A percentile compares a stretch with the other conserved stretches of the same genome.
Conservation (phyloP, 2,888 invertebrate species). For the Cephus rjabovi region DNA sequence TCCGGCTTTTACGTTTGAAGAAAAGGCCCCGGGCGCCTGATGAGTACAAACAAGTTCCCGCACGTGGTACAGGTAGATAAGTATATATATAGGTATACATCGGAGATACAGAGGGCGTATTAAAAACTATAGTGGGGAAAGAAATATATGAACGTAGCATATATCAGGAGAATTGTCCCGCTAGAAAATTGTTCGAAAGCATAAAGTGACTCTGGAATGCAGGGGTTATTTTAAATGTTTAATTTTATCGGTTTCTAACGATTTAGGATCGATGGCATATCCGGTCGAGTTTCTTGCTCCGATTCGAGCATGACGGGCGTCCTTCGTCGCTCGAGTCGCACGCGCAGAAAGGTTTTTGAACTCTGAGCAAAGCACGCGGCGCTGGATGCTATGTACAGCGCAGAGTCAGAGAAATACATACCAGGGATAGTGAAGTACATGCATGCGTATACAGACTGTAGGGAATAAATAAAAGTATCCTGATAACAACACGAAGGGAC, state of each 20-base stretch:
- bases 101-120: not conserved
- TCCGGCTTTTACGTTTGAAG: not conserved
- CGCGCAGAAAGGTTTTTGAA: constrained; percentile 44
- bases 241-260: not conserved
- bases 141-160: not conserved
- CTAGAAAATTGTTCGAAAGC: not conserved
- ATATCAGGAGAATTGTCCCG: not conserved
- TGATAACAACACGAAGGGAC: not conserved
- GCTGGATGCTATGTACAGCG: not conserved
- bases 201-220: not conserved
- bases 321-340: constrained; percentile 22
- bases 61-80: not conserved
- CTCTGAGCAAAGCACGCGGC: constrained; percentile 35
- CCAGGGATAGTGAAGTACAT: not conserved
- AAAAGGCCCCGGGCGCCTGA: not conserved
- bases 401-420: not conserved
- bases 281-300: not conserved
- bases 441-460: not conserved
- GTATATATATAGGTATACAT: not conserved
- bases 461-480: not conserved
- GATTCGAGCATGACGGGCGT: constrained; percentile 14
- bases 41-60: not conserved
- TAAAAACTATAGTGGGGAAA: not conserved
- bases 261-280: not conserved
- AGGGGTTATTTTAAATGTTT: not conserved